phyloP scores from a whole-genome alignment of 2,797 vertebrate genomes.

The Schizothorax lantsangensis region DNA sequence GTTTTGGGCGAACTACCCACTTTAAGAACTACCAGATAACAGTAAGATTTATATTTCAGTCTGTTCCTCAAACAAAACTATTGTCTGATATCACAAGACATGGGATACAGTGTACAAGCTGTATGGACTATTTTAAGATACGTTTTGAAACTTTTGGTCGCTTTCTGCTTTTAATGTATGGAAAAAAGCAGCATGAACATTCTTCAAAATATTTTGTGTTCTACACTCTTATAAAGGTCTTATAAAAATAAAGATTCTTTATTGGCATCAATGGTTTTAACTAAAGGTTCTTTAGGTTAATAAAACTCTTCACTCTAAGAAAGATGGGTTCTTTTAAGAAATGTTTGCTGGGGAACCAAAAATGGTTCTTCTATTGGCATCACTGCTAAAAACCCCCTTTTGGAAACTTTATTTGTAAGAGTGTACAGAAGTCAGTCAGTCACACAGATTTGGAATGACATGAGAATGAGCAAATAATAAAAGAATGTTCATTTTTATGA shows the following conservation, averaged over 20 bases:
- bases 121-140: not conserved
- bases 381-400: not conserved
- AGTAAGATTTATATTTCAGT: not conserved
- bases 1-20: no score
- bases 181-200: not conserved
- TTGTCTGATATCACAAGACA: not conserved
- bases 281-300: not conserved
- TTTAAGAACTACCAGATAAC: not conserved
- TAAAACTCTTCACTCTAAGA: no score
- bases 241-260: not conserved
- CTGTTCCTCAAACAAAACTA: not conserved
- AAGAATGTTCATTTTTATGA: not conserved
- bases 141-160: not conserved
- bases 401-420: no score
- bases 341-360: no score
- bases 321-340: no score
- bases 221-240: not conserved
- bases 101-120: not conserved
- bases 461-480: not conserved
- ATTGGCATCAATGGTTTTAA: not conserved
- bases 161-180: not conserved
- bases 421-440: not conserved
- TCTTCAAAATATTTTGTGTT: not conserved
- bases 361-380: not conserved
- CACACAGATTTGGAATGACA: not conserved